These are phyloP conservation scores for Clivina fossor DNA, from an alignment of 2,888 invertebrate genomes.

Conservation along the genomic window DNA sequence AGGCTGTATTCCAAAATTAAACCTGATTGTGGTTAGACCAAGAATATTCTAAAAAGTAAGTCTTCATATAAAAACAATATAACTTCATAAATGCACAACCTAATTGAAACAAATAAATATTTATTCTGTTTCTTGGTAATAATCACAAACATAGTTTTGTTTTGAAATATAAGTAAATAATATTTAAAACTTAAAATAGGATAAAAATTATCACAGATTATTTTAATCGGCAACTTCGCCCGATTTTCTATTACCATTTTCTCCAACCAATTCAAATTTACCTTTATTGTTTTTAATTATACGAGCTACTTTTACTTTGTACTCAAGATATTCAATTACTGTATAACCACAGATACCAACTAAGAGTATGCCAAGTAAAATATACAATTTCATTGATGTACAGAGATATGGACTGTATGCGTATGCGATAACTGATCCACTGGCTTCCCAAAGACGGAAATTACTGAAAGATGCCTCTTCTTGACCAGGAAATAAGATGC, in stretches of 20 bases:
- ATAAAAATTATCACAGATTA: conserved; percentile 31
- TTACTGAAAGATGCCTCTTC: conserved; percentile 92
- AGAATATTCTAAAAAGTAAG: too few species aligned
- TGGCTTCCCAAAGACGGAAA: conserved; percentile 89
- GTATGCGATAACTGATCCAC: conserved; percentile 86
- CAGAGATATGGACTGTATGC: conserved; percentile 77
- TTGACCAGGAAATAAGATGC: conserved; percentile 79
- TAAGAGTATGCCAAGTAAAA: conserved; percentile 66
- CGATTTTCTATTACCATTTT: conserved; percentile 49
- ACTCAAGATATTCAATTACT: conserved; percentile 64
- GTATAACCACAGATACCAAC: conserved; percentile 76
- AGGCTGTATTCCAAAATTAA: too few species aligned
- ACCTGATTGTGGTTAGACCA: too few species aligned
- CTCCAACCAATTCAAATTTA: conserved; percentile 53
- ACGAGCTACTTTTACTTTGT: conserved; percentile 43
- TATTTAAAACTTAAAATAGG: too few species aligned
- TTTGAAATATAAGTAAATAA: too few species aligned
- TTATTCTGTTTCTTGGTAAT: too few species aligned
- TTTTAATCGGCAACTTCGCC: conserved; percentile 47
- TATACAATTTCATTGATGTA: conserved; percentile 69
- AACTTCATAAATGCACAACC: too few species aligned
- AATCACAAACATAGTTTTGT: too few species aligned
- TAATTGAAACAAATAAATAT: too few species aligned
- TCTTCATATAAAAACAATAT: too few species aligned
- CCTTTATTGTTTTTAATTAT: conserved; percentile 48